phyloP scores from a whole-genome alignment of 1,140 invertebrate genomes.

The Proctacanthus coquilletti region DNA sequence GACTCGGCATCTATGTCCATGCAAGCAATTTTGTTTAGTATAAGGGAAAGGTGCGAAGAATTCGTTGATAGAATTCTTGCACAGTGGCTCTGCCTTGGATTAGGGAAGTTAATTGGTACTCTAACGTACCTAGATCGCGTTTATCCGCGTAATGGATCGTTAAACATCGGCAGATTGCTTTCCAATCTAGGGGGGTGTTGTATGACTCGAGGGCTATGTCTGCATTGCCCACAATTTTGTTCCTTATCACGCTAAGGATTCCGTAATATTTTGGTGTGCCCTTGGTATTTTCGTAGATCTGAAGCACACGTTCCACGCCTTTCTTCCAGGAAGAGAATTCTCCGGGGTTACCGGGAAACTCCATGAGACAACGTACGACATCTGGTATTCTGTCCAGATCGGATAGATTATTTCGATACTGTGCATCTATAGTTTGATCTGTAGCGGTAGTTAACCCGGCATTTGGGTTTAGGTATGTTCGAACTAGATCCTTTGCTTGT shows the following conservation, averaged over 20 bases:
- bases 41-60: slow-evolving; percentile 1
- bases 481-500: too few relatives aligned
- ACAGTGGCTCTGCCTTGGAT: neutral
- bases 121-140: slow-evolving; percentile 2
- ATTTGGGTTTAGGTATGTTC: too few relatives aligned
- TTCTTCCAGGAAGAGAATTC: slow-evolving; percentile 4
- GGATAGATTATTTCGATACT: too few relatives aligned
- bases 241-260: neutral
- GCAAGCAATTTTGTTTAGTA: slow-evolving; percentile 3
- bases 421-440: too few relatives aligned
- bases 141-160: slow-evolving; percentile 3
- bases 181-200: neutral
- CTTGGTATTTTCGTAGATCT: slow-evolving; percentile 1
- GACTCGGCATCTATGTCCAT: slow-evolving; percentile 1
- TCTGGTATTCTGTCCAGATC: too few relatives aligned
- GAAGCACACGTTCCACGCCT: neutral
- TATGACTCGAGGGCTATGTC: slow-evolving; percentile 3
- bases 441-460: too few relatives aligned
- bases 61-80: neutral
- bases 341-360: slow-evolving; percentile 2
- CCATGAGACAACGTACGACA: slow-evolving; percentile 1
- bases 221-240: too few relatives aligned
- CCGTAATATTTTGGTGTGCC: slow-evolving; percentile 2
- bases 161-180: too few relatives aligned
- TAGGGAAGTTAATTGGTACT: slow-evolving; percentile 4